Evolutionary conservation across 2,888 invertebrate genomes (phyloP), one percentile per base, ranked within the genome.

Genomic region (Heliconius ismenius): DNA sequence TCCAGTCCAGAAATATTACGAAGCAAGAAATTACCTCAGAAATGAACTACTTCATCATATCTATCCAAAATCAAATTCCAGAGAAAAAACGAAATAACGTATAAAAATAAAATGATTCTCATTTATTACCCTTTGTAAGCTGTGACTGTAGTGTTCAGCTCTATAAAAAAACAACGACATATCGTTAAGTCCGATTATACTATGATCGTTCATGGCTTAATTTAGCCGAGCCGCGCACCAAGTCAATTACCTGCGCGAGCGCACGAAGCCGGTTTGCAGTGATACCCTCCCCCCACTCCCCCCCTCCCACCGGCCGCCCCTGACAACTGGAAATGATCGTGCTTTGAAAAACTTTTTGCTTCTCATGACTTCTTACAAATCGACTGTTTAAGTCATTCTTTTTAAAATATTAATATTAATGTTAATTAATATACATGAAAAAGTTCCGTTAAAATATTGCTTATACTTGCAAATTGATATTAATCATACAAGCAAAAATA

Each of bases 161-260:
- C 18, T 82, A 85, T 85, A 87, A 87, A 86, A 86, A 88, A 88
- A 86, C 82, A 83, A 83, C 84, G 83, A 85, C 82, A 81, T 81
- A 83, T 84, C 84, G 83, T 86, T 88, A 88, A 89, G 84, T 87
- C 87, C 87, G 86, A 79, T 80, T 88, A 89, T 84, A 87, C 87
- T 87, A 87, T 85, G 73, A 87, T 89, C 86, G 90, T 91, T 92
- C 91, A 92, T 91, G 89, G 89, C 92, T 92, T 91, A 92, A 92
- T 92, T 91, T 91, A 90, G 88, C 87, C 86, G 85, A 84, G 86
- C 81, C 80, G 82, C 79, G 80, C 81, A 79, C 82, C 79, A 79
- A 91, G 91, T 90, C 90, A 90, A 89, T 92, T 93, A 92, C 92
- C 93, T 93, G 93, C 91, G 93, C 92, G 83, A 83, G 90, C 90